Percentiles rank a stretch among this genome's conserved stretches.
Evolutionary conservation across 2,797 vertebrate genomes (phyloP).

Genomic region (Triplophysa yarkandensis): DNA sequence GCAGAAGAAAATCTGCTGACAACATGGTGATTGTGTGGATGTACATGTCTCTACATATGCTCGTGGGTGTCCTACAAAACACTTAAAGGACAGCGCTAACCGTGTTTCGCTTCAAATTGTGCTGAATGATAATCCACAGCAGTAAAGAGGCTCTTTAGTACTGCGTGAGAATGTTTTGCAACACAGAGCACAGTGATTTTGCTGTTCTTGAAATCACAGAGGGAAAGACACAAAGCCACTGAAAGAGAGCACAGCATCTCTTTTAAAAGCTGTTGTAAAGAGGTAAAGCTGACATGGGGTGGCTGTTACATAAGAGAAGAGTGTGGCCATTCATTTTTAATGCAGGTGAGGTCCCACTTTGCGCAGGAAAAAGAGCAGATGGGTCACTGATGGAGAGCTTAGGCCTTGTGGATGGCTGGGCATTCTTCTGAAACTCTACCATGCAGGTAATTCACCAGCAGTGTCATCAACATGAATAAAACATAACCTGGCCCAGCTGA

Average conservation of each 20-base stretch:
- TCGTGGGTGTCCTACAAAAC: slow-evolving; percentile 56
- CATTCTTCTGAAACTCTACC: slow-evolving; percentile 76
- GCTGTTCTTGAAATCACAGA: slow-evolving; percentile 32
- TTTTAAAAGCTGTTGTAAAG: slow-evolving; percentile 40
- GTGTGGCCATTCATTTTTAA: slow-evolving; percentile 77
- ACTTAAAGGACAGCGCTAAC: slow-evolving; percentile 52
- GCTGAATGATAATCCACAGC: slow-evolving; percentile 10
- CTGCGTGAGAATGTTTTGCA: slow-evolving; percentile 20
- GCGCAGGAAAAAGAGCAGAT: slow-evolving; percentile 53
- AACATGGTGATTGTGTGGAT: slow-evolving; percentile 27
- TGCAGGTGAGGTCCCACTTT: slow-evolving; percentile 74
- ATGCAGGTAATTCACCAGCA: slow-evolving; percentile 78
- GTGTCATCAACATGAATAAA: slow-evolving; percentile 78
- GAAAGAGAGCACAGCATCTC: slow-evolving; percentile 29
- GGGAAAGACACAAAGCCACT: slow-evolving; percentile 37
- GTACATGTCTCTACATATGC: slow-evolving; percentile 44
- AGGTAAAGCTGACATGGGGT: slow-evolving; percentile 57
- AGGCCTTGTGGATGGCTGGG: slow-evolving; percentile 70
- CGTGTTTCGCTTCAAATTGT: slow-evolving; percentile 36
- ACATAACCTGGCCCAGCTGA: slow-evolving; percentile 75
- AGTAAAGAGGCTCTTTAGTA: slow-evolving; percentile 24
- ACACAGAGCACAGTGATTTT: slow-evolving; percentile 22
- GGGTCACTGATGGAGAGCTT: slow-evolving; percentile 70
- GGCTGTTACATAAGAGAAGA: slow-evolving; percentile 69
- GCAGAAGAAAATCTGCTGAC: slow-evolving; percentile 36